Conservation (phyloP, 2,797 vertebrate species). For the Botia kubotai region DNA sequence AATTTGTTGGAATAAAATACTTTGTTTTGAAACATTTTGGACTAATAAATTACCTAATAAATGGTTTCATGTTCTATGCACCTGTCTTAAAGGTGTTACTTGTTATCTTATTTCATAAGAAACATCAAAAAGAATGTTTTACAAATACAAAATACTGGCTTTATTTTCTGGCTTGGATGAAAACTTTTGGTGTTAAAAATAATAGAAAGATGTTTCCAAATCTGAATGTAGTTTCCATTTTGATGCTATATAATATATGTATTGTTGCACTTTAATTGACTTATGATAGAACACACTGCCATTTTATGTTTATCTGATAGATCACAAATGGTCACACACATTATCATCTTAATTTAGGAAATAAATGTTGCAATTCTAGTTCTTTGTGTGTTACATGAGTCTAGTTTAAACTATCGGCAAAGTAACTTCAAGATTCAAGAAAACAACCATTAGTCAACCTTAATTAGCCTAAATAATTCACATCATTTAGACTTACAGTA, state of each 20-base stretch:
- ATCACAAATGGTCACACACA: not conserved
- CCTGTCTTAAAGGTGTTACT: not conserved
- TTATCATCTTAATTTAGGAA: not conserved
- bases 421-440: not conserved
- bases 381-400: not conserved
- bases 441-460: not conserved
- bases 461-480: not conserved
- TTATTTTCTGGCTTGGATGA: not conserved
- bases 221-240: not conserved
- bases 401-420: not conserved
- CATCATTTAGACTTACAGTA: not conserved
- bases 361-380: conserved; percentile 11
- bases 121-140: not conserved
- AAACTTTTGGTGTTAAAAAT: not conserved
- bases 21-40: not conserved
- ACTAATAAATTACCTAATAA: not conserved
- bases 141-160: not conserved
- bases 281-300: no score
- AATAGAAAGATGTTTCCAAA: not conserved
- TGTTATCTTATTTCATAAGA: not conserved
- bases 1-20: not conserved
- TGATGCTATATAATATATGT: no score
- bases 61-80: not conserved
- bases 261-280: no score
- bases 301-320: no score